phyloP scores from a whole-genome alignment of 2,888 invertebrate species.

The Omphaloscelis lunosa region DNA sequence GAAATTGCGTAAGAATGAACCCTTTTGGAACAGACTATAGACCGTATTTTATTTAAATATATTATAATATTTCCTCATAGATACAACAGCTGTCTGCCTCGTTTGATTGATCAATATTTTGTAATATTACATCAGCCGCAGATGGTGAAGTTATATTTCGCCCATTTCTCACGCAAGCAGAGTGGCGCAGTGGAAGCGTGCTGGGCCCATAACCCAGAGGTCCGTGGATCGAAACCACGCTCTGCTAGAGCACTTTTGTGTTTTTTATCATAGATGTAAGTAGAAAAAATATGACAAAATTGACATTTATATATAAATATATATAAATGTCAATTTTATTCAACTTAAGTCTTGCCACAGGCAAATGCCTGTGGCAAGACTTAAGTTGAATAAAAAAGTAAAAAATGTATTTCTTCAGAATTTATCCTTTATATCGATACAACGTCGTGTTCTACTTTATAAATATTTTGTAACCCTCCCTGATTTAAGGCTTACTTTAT shows the following conservation, averaged over 20 bases:
- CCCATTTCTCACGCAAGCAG: slow-evolving; percentile 85
- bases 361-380: neutral
- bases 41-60: too few relatives aligned
- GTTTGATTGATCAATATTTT: too few relatives aligned
- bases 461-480: too few relatives aligned
- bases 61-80: too few relatives aligned
- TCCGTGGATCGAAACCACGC: slow-evolving; percentile 97
- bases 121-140: too few relatives aligned
- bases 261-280: neutral
- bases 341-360: too few relatives aligned
- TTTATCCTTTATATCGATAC: neutral
- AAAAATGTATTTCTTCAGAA: neutral
- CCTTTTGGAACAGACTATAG: too few relatives aligned
- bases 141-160: too few relatives aligned
- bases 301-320: neutral
- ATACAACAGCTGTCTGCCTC: too few relatives aligned
- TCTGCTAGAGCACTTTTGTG: slow-evolving; percentile 88
- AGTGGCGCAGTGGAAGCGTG: slow-evolving; percentile 96
- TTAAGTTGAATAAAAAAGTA: neutral
- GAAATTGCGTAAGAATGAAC: too few relatives aligned
- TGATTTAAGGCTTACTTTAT: neutral
- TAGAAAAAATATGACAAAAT: neutral
- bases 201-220: slow-evolving; percentile 97
- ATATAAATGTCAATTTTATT: too few relatives aligned
- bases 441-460: too few relatives aligned